These are phyloP conservation scores for Arizona elegans DNA, from an alignment of 2,113 vertebrate genomes.

Conservation along the genomic window DNA sequence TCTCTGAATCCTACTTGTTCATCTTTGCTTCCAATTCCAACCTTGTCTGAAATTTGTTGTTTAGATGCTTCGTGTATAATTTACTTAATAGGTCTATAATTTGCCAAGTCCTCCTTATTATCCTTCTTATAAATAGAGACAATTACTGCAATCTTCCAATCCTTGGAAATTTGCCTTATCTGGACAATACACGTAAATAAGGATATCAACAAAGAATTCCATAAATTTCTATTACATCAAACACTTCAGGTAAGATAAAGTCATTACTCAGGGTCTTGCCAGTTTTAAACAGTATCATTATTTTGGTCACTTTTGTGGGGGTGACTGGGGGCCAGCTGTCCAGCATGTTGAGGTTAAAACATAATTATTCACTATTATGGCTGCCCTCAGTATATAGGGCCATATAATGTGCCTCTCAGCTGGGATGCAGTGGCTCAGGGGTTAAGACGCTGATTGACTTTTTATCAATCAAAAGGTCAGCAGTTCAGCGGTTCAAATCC, in stretches of 20 bases:
- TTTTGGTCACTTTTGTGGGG: background rate
- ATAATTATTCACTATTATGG: background rate
- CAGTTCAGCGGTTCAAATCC: too few species aligned
- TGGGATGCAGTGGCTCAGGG: too few species aligned
- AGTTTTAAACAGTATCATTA: background rate
- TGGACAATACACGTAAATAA: background rate
- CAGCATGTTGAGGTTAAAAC: background rate
- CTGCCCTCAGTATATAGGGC: background rate
- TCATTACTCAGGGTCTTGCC: background rate
- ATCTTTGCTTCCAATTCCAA: background rate
- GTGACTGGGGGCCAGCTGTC: background rate
- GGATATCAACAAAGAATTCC: background rate
- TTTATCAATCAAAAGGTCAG: too few species aligned
- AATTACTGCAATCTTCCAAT: background rate
- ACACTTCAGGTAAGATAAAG: background rate
- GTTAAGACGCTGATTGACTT: too few species aligned
- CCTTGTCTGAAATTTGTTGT: background rate
- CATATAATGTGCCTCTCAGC: background rate
- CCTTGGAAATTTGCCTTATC: background rate
- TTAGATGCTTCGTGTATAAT: background rate
- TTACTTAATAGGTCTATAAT: background rate
- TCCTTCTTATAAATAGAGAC: background rate
- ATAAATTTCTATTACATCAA: background rate
- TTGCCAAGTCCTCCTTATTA: background rate
- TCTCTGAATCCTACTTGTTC: background rate